phyloP scores from a whole-genome alignment of 2,888 invertebrate genomes.

The Oeneis ivallda region DNA sequence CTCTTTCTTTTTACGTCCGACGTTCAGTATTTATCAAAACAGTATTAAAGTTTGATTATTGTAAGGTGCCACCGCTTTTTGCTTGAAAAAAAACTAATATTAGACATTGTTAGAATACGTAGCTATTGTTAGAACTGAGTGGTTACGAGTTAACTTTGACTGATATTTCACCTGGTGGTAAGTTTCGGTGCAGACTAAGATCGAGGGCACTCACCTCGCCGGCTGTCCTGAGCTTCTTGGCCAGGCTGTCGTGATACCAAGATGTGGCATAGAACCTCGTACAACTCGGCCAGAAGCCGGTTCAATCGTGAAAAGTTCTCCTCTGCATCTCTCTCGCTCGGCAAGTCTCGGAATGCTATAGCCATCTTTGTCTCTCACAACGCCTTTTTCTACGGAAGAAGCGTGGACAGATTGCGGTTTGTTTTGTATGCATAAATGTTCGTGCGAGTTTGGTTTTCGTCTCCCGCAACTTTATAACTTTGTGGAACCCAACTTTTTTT shows the following conservation, averaged over 20 bases:
- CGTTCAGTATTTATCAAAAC: conserved; percentile 9
- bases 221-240: conserved; percentile 71
- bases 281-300: conserved; percentile 79
- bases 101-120: too few species aligned
- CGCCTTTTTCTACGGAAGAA: conserved; percentile 73
- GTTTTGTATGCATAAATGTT: conserved; percentile 76
- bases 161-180: too few species aligned
- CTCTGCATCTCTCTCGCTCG: conserved; percentile 80
- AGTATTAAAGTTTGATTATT: neutral
- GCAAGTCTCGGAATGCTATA: conserved; percentile 82
- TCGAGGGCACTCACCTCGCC: conserved; percentile 80
- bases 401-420: conserved; percentile 70
- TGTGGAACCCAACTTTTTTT: conserved; percentile 19
- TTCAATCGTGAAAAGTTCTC: conserved; percentile 81
- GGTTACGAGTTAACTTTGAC: too few species aligned
- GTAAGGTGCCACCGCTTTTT: neutral
- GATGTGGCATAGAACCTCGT: conserved; percentile 81
- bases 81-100: too few species aligned
- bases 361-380: conserved; percentile 76
- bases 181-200: too few species aligned
- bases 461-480: conserved; percentile 41
- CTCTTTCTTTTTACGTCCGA: too few species aligned
- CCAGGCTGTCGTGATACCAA: conserved; percentile 78
- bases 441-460: conserved; percentile 52
- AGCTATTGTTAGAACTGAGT: too few species aligned